Conservation (phyloP, 1,140 invertebrate genomes). For the Nasonia giraulti region DNA sequence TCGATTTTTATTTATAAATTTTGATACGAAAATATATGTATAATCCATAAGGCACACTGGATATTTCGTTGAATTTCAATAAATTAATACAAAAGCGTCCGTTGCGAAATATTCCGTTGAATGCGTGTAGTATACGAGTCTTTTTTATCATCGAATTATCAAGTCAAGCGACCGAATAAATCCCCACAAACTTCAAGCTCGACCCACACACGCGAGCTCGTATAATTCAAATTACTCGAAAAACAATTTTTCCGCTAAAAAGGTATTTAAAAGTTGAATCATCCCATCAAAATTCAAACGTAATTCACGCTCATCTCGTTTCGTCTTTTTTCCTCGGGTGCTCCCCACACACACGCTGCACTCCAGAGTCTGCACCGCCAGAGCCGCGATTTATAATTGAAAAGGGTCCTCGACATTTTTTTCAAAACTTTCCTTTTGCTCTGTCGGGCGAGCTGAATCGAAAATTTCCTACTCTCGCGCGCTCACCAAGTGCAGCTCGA, state of each 20-base stretch:
- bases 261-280: slow-evolving; percentile 5
- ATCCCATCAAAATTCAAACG: slow-evolving; percentile 17
- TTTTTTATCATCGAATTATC: neutral
- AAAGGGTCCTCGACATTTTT: neutral
- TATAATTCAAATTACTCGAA: neutral
- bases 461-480: neutral
- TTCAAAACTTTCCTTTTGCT: neutral
- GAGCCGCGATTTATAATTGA: neutral
- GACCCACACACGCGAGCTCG: neutral
- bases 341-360: too few species aligned
- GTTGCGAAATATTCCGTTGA: too few species aligned
- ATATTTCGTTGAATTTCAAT: too few species aligned
- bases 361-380: neutral
- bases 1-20: too few species aligned
- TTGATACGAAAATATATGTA: too few species aligned
- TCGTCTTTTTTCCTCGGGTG: neutral
- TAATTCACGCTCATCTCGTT: neutral
- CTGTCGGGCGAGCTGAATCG: neutral
- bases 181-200: neutral
- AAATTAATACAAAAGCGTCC: too few species aligned
- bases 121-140: too few species aligned
- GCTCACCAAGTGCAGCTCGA: neutral
- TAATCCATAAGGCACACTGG: too few species aligned
- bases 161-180: neutral
- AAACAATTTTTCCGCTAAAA: neutral